Evolutionary conservation across 2,888 invertebrate genomes (phyloP).

Genomic region (Mystacides longicornis): DNA sequence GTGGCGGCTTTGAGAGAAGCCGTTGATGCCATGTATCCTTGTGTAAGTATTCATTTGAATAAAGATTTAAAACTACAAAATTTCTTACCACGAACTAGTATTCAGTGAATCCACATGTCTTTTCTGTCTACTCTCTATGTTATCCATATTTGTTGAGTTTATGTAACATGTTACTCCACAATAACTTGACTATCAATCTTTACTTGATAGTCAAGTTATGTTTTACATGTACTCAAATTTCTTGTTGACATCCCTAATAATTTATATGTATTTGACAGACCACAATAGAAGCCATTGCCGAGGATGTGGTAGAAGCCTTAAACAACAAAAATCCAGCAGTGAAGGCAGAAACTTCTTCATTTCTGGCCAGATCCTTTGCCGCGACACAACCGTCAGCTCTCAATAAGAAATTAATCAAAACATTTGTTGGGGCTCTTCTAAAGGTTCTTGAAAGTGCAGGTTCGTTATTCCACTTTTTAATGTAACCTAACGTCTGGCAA

Average conservation of each 20-base stretch:
- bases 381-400: conserved; percentile 73
- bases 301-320: conserved; percentile 78
- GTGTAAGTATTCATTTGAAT: too few species aligned
- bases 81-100: too few species aligned
- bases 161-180: too few species aligned
- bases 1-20: conserved; percentile 82
- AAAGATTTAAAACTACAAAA: too few species aligned
- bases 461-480: conserved; percentile 33
- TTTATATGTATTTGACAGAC: conserved; percentile 47
- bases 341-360: conserved; percentile 79
- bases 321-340: conserved; percentile 88
- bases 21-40: conserved; percentile 78
- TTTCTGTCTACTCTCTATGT: too few species aligned
- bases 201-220: too few species aligned
- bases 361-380: conserved; percentile 76
- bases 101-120: too few species aligned
- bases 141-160: too few species aligned
- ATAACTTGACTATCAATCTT: too few species aligned
- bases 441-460: conserved; percentile 73
- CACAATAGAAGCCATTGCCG: conserved; percentile 72
- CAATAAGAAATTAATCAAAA: conserved; percentile 86
- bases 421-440: conserved; percentile 66
- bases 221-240: too few species aligned
- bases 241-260: neutral
- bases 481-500: too few species aligned